Base-by-base conservation (phyloP, 2,113 vertebrate species). In the Romanogobio albipinnatus region DNA sequence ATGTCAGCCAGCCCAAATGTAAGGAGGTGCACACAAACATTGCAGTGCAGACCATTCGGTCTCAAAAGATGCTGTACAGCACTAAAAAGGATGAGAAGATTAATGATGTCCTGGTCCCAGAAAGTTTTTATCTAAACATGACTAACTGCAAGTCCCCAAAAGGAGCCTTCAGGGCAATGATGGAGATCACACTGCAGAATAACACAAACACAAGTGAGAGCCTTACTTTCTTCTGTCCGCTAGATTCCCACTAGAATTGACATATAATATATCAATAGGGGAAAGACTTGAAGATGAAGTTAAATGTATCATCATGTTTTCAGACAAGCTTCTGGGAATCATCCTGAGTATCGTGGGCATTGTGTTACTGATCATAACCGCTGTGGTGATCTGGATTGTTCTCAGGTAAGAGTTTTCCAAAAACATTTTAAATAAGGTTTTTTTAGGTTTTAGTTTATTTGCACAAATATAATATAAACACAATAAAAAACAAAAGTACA, bases 51-150 rank as follows among this genome's bases (percentile, higher is more conserved):
- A 92, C 93, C 49, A 74, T 91, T 3, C 78, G 66, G 62, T n/a
- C 62, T 0, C 1, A 0, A 3, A 87, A 88, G 83, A 89, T 90
- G 68, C 85, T 90, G 39, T 94, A 94, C 0, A 95, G 94, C 85
- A 91, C 91, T 79, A 92, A 96, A 1, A 96, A 97, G 87, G 96
- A 97, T 0, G 94, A 96, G 64, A 62, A 29, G 3, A 91, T 95
- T 1, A 64, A 76, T 3, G 83, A 95, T 22, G 76, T 94, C 4
- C 86, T 87, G 0, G 89, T 95, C 84, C 76, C 85, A 0, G 91
- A 93, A 10, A 89, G 49, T 84, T 99, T 99, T 93, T 99, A 96
- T 95, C 92, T 99, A 26, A 99, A 99, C 75, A 85, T 98, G 91
- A 96, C 96, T 86, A 99, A 97, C 94, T 99, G 98, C 9, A 92